Conservation (phyloP, 2,113 vertebrate genomes). For the Menidia beryllina region DNA sequence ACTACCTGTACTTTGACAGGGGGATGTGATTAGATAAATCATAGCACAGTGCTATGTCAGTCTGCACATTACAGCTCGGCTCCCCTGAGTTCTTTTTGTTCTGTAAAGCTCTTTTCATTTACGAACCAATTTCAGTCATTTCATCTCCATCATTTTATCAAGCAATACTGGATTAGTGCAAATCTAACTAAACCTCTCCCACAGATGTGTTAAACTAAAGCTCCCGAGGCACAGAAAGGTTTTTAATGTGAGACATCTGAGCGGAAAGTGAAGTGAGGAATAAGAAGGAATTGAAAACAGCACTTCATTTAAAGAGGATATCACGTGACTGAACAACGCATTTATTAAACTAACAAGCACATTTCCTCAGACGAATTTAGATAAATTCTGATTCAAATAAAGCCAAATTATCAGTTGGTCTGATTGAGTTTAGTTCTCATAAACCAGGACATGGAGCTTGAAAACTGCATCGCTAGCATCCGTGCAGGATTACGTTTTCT, state of each 20-base stretch:
- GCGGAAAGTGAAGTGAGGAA: slow-evolving; percentile 20
- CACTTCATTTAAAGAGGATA: not conserved
- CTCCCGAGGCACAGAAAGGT: slow-evolving; percentile 4
- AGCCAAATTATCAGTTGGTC: no score
- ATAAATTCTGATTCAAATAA: not conserved
- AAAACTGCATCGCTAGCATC: not conserved
- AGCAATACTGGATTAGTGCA: not conserved
- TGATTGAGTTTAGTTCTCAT: not conserved
- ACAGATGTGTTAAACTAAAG: slow-evolving; percentile 38
- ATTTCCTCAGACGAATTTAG: not conserved
- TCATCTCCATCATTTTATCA: not conserved
- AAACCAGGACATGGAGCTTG: not conserved
- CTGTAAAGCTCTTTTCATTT: slow-evolving; percentile 3
- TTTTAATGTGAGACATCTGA: slow-evolving; percentile 45
- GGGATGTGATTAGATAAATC: not conserved
- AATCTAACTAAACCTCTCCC: slow-evolving; percentile 11
- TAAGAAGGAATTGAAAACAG: slow-evolving; percentile 4
- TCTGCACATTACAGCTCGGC: not conserved
- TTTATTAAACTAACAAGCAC: not conserved
- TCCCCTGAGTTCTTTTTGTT: not conserved
- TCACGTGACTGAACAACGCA: not conserved
- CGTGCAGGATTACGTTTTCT: not conserved
- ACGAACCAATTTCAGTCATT: slow-evolving; percentile 1
- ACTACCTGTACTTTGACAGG: not conserved
- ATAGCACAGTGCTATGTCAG: not conserved